Conservation (phyloP, 2,113 vertebrate species). For the Cygnus atratus region DNA sequence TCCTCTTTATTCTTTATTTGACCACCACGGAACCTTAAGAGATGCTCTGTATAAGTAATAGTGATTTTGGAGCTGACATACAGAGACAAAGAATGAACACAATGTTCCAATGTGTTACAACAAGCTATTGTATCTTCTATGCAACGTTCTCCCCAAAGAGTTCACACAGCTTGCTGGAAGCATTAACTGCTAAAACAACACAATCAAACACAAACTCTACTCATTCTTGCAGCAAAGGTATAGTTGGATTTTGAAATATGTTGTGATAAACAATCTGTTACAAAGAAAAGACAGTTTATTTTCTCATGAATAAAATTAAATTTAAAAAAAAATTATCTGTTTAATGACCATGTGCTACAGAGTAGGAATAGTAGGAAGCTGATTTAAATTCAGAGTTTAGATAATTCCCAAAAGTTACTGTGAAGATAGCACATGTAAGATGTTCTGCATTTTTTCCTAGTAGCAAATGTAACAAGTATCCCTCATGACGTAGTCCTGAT, state of each 20-base stretch:
- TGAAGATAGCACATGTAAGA: not conserved
- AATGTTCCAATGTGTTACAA: not conserved
- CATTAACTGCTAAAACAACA: not conserved
- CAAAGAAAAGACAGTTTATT: not conserved
- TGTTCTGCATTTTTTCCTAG: not conserved
- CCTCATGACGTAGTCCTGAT: not conserved
- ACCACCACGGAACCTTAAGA: not conserved
- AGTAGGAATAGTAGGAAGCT: not conserved
- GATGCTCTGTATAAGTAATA: not conserved
- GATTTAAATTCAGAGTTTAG: not conserved
- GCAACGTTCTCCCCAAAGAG: not conserved
- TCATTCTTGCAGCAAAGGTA: not conserved
- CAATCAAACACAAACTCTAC: not conserved
- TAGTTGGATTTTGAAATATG: not conserved
- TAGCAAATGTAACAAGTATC: not conserved
- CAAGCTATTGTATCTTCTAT: not conserved
- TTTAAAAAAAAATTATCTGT: not conserved
- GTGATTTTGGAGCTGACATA: not conserved
- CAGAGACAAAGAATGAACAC: not conserved
- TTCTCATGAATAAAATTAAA: not conserved
- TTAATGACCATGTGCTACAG: not conserved
- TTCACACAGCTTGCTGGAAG: not conserved
- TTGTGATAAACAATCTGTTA: not conserved
- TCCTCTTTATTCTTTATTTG: not conserved
- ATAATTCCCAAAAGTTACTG: not conserved